Conservation (phyloP, 2,113 vertebrate genomes). For the Poeciliopsis turrubarensis region DNA sequence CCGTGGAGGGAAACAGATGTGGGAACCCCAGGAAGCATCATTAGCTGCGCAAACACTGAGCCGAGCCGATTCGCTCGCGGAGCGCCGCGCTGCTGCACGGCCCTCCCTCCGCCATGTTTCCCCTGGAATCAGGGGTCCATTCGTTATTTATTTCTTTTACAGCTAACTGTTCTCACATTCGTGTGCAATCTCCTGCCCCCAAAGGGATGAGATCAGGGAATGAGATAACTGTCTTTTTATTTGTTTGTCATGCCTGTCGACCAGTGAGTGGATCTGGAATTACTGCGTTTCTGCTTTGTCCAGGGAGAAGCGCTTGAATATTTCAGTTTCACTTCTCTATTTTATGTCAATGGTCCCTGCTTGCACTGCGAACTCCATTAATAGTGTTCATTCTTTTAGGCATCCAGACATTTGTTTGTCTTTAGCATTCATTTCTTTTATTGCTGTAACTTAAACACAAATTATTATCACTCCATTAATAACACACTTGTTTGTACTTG, state of each 20-base stretch:
- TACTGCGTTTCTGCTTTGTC: conserved; percentile 24
- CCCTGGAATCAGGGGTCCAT: conserved; percentile 32
- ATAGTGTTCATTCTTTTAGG: conserved; percentile 13
- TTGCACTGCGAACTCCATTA: conserved; percentile 49
- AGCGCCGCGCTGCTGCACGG: conserved; percentile 7
- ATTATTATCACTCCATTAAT: conserved; percentile 45
- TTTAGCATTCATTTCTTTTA: conserved; percentile 13
- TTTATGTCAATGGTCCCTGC: conserved; percentile 11
- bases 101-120: conserved; percentile 30
- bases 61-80: conserved; percentile 17
- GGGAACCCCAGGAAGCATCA: conserved; percentile 64
- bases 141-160: conserved; percentile 12
- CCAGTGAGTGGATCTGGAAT: conserved; percentile 26
- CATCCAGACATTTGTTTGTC: conserved; percentile 12
- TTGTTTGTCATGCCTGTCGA: conserved; percentile 47
- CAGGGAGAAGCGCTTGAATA: conserved; percentile 19
- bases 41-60: conserved; percentile 66
- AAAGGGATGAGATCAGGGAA: conserved; percentile 33
- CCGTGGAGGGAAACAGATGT: conserved; percentile 63
- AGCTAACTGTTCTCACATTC: conserved; percentile 38
- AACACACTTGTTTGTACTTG: conserved; percentile 12
- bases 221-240: conserved; percentile 31
- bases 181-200: conserved; percentile 6
- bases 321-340: conserved; percentile 34
- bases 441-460: conserved; percentile 28